phyloP scores from a whole-genome alignment of 1,140 invertebrate species.

The Scylla paramamosain region DNA sequence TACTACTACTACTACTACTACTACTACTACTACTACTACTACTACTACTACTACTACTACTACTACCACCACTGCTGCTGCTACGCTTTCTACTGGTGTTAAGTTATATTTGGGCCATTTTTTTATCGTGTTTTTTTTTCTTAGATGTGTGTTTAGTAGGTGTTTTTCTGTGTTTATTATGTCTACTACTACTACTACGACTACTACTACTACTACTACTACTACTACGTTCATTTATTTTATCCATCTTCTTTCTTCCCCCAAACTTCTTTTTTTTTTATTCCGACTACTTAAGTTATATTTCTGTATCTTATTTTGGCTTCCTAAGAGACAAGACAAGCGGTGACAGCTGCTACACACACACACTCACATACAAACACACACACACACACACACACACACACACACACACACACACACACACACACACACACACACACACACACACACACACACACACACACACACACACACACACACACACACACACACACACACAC shows the following conservation, averaged over 20 bases:
- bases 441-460: neutral
- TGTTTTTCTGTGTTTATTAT: no score
- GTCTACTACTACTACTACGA: neutral
- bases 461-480: conserved; percentile 7
- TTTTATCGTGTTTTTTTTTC: no score
- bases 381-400: conserved; percentile 5
- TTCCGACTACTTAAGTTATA: neutral
- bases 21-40: conserved; percentile 23
- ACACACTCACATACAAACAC: neutral
- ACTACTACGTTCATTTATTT: neutral
- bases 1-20: conserved; percentile 23
- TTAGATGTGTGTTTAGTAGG: no score
- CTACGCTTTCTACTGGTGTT: no score
- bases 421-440: conserved; percentile 11
- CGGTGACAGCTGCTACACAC: neutral
- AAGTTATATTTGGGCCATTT: no score
- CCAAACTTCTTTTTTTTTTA: neutral
- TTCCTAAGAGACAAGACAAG: neutral
- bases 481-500: conserved; percentile 7
- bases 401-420: neutral
- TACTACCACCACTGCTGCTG: neutral
- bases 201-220: conserved; percentile 22
- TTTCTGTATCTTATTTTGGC: neutral
- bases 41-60: conserved; percentile 23
- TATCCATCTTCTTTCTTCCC: neutral